These are phyloP conservation scores for Nycteola revayana DNA, from an alignment of 2,888 invertebrate genomes.

Conservation along the genomic window DNA sequence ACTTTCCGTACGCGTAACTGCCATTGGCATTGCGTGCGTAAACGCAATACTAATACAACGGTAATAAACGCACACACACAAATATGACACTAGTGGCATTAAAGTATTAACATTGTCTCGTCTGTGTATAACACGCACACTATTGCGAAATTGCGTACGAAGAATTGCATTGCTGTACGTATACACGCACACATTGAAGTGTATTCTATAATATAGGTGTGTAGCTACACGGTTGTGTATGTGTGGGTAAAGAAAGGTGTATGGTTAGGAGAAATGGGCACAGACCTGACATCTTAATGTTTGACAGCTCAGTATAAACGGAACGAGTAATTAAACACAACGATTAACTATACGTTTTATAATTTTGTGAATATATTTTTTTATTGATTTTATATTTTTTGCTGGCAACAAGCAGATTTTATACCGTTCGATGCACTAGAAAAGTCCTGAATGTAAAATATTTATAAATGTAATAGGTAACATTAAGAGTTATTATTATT, in stretches of 20 bases:
- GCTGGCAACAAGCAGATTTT: slow-evolving; percentile 8
- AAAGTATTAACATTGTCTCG: slow-evolving; percentile 15
- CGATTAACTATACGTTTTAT: slow-evolving; percentile 30
- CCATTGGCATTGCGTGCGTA: slow-evolving; percentile 79
- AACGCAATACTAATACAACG: slow-evolving; percentile 70
- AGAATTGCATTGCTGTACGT: slow-evolving; percentile 32
- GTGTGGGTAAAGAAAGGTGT: slow-evolving; percentile 80
- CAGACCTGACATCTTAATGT: slow-evolving; percentile 38
- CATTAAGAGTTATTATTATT: too few species aligned
- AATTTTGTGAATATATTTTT: slow-evolving; percentile 8
- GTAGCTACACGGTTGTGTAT: slow-evolving; percentile 7
- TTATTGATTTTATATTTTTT: slow-evolving; percentile 15
- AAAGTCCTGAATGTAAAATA: too few species aligned
- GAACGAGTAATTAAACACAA: slow-evolving; percentile 47
- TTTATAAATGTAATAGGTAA: too few species aligned
- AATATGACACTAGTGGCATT: slow-evolving; percentile 4
- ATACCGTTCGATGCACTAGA: slow-evolving; percentile 3
- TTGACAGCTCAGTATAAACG: slow-evolving; percentile 50
- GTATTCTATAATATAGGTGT: slow-evolving; percentile 9
- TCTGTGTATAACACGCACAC: slow-evolving; percentile 41
- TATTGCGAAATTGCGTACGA: slow-evolving; percentile 22
- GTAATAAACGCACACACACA: slow-evolving; percentile 21
- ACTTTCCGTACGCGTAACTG: slow-evolving; percentile 72
- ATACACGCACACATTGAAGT: slow-evolving; percentile 13
- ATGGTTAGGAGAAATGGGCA: slow-evolving; percentile 75